phyloP scores from a whole-genome alignment of 64 coral and sea anemone species.

The Actinia equina region DNA sequence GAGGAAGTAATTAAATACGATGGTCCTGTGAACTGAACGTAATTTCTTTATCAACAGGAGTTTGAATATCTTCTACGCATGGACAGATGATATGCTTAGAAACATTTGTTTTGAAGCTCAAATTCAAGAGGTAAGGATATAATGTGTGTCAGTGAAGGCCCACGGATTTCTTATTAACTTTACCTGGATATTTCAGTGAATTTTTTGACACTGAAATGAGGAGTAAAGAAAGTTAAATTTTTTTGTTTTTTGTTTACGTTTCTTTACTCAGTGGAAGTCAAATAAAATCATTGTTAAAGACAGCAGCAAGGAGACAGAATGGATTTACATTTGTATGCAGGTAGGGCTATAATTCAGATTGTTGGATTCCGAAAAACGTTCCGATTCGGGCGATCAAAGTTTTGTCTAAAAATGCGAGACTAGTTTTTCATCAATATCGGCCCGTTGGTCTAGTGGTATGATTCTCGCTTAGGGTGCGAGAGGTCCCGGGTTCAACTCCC shows the following conservation, averaged over 20 bases:
- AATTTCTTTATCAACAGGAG: constrained; percentile 17
- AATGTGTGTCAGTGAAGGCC: no score
- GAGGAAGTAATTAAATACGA: no score
- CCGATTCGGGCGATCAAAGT: not conserved
- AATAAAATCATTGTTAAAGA: no score
- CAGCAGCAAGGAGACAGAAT: constrained; percentile 63
- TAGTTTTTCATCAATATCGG: no score
- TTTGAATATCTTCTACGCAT: constrained; percentile 73
- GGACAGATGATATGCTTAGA: constrained; percentile 70
- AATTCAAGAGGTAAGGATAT: constrained; percentile 94
- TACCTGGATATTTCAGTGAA: not conserved
- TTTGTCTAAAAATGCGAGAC: no score
- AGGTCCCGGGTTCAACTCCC: no score
- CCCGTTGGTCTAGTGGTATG: no score
- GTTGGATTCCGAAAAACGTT: not conserved
- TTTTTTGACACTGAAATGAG: no score
- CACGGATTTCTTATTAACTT: no score
- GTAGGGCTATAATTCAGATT: constrained; percentile 14
- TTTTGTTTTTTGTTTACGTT: no score
- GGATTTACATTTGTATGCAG: constrained; percentile 97
- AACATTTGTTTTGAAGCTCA: constrained; percentile 91
- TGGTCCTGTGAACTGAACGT: not conserved
- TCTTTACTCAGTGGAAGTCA: constrained; percentile 66
- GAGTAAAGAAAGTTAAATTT: no score
- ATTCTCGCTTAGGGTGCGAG: no score